A percentile compares a stretch with the other conserved stretches of the same genome.
phyloP scores from a whole-genome alignment of 2,888 invertebrate species.

The Drosophila basisetae region DNA sequence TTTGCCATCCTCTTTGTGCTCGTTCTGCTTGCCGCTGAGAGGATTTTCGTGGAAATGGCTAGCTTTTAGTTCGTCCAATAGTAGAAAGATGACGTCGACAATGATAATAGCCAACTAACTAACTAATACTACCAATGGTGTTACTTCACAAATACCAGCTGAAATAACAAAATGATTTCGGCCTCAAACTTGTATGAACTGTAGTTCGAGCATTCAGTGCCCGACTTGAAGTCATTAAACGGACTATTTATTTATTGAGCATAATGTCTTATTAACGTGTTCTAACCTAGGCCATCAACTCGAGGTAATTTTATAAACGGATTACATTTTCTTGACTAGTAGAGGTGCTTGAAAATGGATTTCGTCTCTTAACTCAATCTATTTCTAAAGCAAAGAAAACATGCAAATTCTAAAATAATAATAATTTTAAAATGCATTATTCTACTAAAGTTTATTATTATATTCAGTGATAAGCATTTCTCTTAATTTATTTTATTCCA shows the following conservation, averaged over 20 bases:
- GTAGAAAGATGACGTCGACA: constrained; percentile 24
- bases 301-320: not conserved
- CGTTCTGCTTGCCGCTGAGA: constrained; percentile 31
- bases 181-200: constrained; percentile 1
- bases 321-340: not conserved
- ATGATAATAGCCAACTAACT: constrained; percentile 23
- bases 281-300: not conserved
- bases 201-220: not conserved
- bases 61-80: constrained; percentile 61
- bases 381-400: not conserved
- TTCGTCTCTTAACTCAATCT: not conserved
- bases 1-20: constrained; percentile 37
- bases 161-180: constrained; percentile 31
- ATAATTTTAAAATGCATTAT: not conserved
- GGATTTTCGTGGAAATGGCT: constrained; percentile 67
- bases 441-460: not conserved
- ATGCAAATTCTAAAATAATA: not conserved
- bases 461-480: not conserved
- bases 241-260: not conserved
- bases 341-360: not conserved
- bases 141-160: constrained; percentile 59
- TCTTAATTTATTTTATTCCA: not conserved
- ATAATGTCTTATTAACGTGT: not conserved
- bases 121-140: constrained; percentile 52
- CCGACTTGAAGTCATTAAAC: not conserved